Evolutionary conservation across 2,888 invertebrate species (phyloP).

Genomic region (Xestia rhomboidea): DNA sequence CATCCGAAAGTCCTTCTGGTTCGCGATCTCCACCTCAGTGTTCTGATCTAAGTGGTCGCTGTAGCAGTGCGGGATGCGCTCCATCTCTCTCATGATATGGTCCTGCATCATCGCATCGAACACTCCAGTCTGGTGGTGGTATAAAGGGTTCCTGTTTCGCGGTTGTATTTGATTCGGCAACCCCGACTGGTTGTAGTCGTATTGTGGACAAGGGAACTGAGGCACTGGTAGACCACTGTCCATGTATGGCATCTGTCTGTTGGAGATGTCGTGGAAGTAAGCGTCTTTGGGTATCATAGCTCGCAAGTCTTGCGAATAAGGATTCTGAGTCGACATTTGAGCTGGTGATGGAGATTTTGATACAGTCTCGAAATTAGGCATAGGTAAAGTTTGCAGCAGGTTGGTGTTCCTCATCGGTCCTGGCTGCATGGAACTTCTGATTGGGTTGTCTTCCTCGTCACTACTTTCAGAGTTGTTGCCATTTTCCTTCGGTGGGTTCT

Average conservation of each 20-base stretch:
- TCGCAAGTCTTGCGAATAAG: conserved; percentile 76
- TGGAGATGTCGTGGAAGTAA: conserved; percentile 91
- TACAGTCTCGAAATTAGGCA: conserved; percentile 91
- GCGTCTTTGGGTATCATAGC: conserved; percentile 91
- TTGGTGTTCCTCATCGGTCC: conserved; percentile 91
- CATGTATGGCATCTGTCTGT: conserved; percentile 86
- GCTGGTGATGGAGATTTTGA: conserved; percentile 86
- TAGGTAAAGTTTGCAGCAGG: conserved; percentile 87
- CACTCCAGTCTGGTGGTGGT: conserved; percentile 86
- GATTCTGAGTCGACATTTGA: conserved; percentile 70
- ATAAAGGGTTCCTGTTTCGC: conserved; percentile 85
- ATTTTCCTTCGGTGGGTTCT: conserved; percentile 86
- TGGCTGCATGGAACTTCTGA: conserved; percentile 85
- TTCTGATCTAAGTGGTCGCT: conserved; percentile 87
- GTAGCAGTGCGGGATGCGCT: conserved; percentile 88
- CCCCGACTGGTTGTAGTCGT: conserved; percentile 82
- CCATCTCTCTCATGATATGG: conserved; percentile 88
- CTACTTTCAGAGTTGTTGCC: conserved; percentile 91
- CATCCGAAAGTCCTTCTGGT: conserved; percentile 85
- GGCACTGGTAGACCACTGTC: conserved; percentile 79
- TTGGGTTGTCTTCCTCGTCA: conserved; percentile 90
- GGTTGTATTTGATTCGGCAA: conserved; percentile 80
- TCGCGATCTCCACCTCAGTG: conserved; percentile 87
- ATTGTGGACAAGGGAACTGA: conserved; percentile 78
- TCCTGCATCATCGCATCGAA: conserved; percentile 90